A percentile compares a stretch with the other conserved stretches of the same genome.
Evolutionary conservation across 2,888 invertebrate genomes (phyloP).

Genomic region (Apodemia zela): DNA sequence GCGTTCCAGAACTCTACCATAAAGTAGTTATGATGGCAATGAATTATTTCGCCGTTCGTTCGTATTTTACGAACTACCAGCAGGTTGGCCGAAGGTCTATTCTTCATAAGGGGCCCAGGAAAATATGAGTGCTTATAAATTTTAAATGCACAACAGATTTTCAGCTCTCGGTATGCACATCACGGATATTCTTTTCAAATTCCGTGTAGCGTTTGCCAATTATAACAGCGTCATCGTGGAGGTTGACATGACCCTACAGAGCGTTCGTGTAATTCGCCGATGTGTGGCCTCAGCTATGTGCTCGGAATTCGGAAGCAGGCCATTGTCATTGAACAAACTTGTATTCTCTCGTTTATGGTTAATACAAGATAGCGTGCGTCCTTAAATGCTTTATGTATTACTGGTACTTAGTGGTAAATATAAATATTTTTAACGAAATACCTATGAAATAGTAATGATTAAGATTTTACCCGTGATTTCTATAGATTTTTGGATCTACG

Average conservation of each 20-base stretch:
- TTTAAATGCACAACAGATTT: background rate
- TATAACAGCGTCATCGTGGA: conserved; percentile 22
- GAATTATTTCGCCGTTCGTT: too few species aligned
- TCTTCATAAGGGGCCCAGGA: too few species aligned
- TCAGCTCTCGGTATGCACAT: conserved; percentile 23
- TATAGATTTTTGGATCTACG: too few species aligned
- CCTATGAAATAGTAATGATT: too few species aligned
- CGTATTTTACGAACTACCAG: too few species aligned
- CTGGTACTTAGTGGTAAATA: background rate
- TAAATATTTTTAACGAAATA: too few species aligned
- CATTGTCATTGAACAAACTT: conserved; percentile 30
- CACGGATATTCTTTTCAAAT: conserved; percentile 29
- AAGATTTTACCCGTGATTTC: too few species aligned
- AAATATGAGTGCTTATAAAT: too few species aligned
- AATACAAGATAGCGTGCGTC: conserved; percentile 17
- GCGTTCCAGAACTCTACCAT: too few species aligned
- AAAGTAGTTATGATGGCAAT: too few species aligned
- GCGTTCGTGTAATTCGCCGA: conserved; percentile 25
- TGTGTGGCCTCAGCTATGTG: conserved; percentile 27
- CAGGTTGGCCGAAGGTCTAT: too few species aligned
- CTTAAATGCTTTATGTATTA: conserved; percentile 19
- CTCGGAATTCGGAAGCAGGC: conserved; percentile 34
- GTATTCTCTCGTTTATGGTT: conserved; percentile 25
- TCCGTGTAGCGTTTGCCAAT: conserved; percentile 26
- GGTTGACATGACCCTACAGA: conserved; percentile 32